phyloP scores from a whole-genome alignment of 2,797 vertebrate genomes.

The Anas georgica region DNA sequence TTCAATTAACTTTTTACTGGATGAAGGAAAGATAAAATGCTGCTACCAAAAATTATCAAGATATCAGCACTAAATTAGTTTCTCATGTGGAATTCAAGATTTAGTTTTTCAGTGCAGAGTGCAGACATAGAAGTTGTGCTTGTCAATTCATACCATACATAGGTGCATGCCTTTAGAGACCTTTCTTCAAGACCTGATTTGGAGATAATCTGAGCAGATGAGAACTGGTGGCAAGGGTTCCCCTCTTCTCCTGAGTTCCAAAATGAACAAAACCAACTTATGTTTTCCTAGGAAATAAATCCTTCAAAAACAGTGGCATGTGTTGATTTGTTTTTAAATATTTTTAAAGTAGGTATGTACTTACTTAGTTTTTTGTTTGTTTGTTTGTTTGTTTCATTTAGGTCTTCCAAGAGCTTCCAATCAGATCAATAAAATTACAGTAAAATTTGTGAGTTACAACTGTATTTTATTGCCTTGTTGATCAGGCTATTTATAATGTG shows the following conservation, averaged over 20 bases:
- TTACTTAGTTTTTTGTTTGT: not conserved
- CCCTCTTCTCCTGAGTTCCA: not conserved
- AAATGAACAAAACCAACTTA: not conserved
- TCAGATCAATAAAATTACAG: not conserved
- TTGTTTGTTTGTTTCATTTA: not conserved
- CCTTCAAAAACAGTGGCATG: not conserved
- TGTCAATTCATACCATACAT: not conserved
- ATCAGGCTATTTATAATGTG: not conserved
- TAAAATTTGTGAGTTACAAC: not conserved
- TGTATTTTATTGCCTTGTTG: not conserved
- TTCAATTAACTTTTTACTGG: not conserved
- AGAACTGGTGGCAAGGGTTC: not conserved
- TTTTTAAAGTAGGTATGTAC: not conserved
- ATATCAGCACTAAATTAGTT: not conserved
- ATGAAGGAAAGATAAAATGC: not conserved
- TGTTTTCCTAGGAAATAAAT: not conserved
- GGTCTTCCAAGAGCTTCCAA: not conserved
- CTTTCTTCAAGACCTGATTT: not conserved
- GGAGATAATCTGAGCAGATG: not conserved
- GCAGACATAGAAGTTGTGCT: not conserved
- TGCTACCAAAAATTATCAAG: not conserved
- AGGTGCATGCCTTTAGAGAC: not conserved
- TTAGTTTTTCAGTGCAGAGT: not conserved
- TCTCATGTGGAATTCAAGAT: not conserved
- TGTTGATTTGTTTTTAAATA: not conserved